Evolutionary conservation across 2,888 invertebrate genomes (phyloP).

Genomic region (Leuctra nigra): DNA sequence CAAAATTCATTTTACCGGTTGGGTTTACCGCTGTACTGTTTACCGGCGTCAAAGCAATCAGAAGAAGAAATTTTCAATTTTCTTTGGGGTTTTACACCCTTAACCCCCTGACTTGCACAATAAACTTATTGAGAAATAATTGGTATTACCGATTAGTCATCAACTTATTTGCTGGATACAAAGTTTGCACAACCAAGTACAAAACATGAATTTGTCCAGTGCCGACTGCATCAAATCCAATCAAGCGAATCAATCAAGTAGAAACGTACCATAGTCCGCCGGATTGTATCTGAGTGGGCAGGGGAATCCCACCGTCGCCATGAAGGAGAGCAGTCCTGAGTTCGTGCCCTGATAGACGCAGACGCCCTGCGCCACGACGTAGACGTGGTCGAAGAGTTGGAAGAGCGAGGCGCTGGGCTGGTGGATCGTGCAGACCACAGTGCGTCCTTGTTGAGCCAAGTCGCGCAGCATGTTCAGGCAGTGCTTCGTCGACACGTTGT

Average conservation of each 20-base stretch:
- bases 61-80: too few species aligned
- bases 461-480: slow-evolving; percentile 51
- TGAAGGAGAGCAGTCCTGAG: slow-evolving; percentile 51
- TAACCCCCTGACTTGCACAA: too few species aligned
- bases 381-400: slow-evolving; percentile 57
- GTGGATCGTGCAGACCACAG: slow-evolving; percentile 64
- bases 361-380: slow-evolving; percentile 54
- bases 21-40: too few species aligned
- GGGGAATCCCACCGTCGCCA: slow-evolving; percentile 47
- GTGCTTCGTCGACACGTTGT: slow-evolving; percentile 57
- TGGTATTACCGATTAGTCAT: too few species aligned
- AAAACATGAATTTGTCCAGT: too few species aligned
- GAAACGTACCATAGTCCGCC: slow-evolving; percentile 58
- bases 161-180: too few species aligned
- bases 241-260: not conserved
- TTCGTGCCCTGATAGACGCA: slow-evolving; percentile 62
- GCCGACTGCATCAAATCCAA: too few species aligned
- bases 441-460: slow-evolving; percentile 55
- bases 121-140: too few species aligned
- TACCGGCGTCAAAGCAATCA: too few species aligned
- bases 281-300: slow-evolving; percentile 62
- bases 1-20: too few species aligned
- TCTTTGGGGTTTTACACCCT: too few species aligned
- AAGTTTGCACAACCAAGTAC: not conserved
- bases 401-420: slow-evolving; percentile 61